Conservation (phyloP, 2,113 vertebrate species). For the Tenebrosternarchus preto region DNA sequence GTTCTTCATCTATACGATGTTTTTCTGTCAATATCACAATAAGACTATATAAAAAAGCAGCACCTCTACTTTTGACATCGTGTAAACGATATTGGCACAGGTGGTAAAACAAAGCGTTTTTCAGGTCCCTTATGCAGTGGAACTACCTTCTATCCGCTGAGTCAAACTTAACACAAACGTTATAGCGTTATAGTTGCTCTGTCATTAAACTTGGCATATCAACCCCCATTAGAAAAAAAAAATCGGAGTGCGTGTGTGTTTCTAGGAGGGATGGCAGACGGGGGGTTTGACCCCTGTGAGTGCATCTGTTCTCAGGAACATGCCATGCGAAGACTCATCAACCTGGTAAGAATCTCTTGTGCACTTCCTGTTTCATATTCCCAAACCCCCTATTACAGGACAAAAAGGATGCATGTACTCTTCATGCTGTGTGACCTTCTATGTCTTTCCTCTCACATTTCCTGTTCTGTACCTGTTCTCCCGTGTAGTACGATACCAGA, state of each 20-base stretch:
- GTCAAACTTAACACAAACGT: background rate
- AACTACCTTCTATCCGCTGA: background rate
- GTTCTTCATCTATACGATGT: too few species aligned
- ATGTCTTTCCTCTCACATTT: background rate
- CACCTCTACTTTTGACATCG: background rate
- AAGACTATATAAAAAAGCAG: background rate
- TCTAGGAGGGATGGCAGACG: conserved; percentile 88
- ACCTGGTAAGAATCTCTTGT: conserved; percentile 82
- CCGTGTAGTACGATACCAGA: background rate
- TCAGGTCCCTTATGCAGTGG: background rate
- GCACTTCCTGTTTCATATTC: background rate
- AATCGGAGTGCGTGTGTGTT: background rate
- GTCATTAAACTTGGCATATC: too few species aligned
- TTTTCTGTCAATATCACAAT: background rate
- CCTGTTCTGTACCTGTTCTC: background rate
- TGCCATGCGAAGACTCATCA: conserved; percentile 95
- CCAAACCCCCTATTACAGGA: background rate
- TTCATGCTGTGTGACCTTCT: background rate
- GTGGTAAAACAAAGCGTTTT: too few species aligned
- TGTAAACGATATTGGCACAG: background rate
- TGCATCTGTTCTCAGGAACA: conserved; percentile 95
- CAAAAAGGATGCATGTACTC: background rate
- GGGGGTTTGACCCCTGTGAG: conserved; percentile 95
- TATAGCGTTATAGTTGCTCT: background rate
- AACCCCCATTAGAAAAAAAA: too few species aligned